These are phyloP conservation scores for Lineus longissimus DNA, from an alignment of 1,140 invertebrate genomes.

Conservation along the genomic window DNA sequence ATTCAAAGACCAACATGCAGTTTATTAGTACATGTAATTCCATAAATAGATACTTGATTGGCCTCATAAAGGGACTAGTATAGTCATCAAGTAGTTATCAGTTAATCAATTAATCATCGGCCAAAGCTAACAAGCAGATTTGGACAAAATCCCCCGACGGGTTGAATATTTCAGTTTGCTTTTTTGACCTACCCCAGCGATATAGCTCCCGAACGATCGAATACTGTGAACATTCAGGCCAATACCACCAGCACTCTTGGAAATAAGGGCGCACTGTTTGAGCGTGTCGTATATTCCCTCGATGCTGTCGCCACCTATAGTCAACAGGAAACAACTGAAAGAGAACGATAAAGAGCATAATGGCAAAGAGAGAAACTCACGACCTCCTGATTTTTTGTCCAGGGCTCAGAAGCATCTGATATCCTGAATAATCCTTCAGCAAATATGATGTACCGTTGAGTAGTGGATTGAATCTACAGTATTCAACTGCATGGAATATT, in stretches of 20 bases:
- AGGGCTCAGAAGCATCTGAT: neutral
- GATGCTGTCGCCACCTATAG: slow-evolving; percentile 94
- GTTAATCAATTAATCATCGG: no score
- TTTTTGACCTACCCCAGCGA: slow-evolving; percentile 67
- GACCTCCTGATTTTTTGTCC: neutral
- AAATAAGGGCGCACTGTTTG: slow-evolving; percentile 92
- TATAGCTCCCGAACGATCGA: slow-evolving; percentile 83
- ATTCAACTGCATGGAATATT: no score
- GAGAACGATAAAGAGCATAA: slow-evolving; percentile 19
- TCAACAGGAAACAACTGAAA: slow-evolving; percentile 85
- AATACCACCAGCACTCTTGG: slow-evolving; percentile 96
- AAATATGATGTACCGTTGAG: neutral
- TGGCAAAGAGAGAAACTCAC: neutral
- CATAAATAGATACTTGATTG: no score
- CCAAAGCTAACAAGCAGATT: no score
- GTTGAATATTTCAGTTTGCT: neutral
- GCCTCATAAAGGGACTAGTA: no score
- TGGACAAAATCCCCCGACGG: no score
- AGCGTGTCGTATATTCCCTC: slow-evolving; percentile 93
- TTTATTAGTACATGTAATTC: no score
- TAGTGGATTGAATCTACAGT: no score
- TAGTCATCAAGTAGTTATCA: no score
- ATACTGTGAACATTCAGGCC: slow-evolving; percentile 97
- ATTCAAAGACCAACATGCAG: no score
- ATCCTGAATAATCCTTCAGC: no score